Conservation (phyloP, 2,888 invertebrate species). For the Fragum sueziense region DNA sequence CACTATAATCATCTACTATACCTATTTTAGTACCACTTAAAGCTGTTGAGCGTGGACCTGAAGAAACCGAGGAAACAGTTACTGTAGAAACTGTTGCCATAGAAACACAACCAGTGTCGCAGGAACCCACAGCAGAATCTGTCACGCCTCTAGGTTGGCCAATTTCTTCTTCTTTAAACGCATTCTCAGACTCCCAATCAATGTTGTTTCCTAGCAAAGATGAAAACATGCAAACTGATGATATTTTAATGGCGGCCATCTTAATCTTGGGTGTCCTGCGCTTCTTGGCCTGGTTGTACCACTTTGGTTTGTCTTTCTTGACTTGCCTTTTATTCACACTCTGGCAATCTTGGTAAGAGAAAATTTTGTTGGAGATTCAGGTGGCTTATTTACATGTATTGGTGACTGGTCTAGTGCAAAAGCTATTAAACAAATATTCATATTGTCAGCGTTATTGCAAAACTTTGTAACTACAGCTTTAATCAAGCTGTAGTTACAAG, state of each 20-base stretch:
- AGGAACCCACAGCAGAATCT: conserved; percentile 66
- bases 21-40: conserved; percentile 60
- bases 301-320: conserved; percentile 66
- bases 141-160: conserved; percentile 73
- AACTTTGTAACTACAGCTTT: no score
- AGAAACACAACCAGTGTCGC: conserved; percentile 62
- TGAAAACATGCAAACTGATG: conserved; percentile 70
- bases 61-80: conserved; percentile 47
- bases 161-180: conserved; percentile 46
- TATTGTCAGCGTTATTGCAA: no score
- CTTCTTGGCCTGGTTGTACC: conserved; percentile 68
- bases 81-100: conserved; percentile 62
- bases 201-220: conserved; percentile 47
- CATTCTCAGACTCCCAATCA: conserved; percentile 25
- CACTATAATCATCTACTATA: neutral
- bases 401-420: no score
- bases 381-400: no score
- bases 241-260: conserved; percentile 67
- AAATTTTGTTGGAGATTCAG: no score
- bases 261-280: conserved; percentile 66
- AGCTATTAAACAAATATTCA: no score
- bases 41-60: conserved; percentile 74
- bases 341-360: conserved; percentile 61
- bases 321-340: conserved; percentile 64
- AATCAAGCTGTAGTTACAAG: no score